Percentiles rank a stretch among this genome's conserved stretches.
Evolutionary conservation across 2,113 vertebrate genomes (phyloP).

Genomic region (Sterna hirundo): DNA sequence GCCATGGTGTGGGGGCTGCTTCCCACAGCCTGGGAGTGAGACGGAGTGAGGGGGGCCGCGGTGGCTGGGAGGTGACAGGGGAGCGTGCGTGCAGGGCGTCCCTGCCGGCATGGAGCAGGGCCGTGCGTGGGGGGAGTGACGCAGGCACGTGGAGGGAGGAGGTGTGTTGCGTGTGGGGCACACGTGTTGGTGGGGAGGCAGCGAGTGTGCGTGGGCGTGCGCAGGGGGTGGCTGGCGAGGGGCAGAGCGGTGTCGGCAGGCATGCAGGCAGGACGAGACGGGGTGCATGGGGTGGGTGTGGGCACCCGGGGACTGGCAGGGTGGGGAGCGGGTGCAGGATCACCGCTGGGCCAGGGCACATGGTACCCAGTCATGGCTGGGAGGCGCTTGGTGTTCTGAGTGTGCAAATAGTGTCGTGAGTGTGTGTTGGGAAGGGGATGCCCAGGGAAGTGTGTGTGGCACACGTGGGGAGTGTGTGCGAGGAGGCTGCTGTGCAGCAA

Average conservation of each 20-base stretch:
- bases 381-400: neutral
- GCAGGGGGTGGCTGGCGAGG: neutral
- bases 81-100: neutral
- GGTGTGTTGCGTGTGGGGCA: neutral
- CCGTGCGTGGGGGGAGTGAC: neutral
- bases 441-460: neutral
- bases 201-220: neutral
- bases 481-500: too few relatives aligned
- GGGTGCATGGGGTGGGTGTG: neutral
- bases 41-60: accelerated
- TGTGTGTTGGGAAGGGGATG: neutral
- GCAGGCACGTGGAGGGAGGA: neutral
- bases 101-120: neutral
- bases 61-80: neutral
- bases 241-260: neutral
- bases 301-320: accelerated
- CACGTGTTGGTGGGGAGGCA: neutral
- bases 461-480: accelerated
- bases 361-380: neutral
- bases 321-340: neutral
- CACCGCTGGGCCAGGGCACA: accelerated
- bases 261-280: neutral
- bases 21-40: neutral
- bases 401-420: neutral
- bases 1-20: neutral